Evolutionary conservation across 1,140 invertebrate genomes (phyloP), one percentile per base, ranked within the genome.

Genomic region (Cyclargus thomasi): DNA sequence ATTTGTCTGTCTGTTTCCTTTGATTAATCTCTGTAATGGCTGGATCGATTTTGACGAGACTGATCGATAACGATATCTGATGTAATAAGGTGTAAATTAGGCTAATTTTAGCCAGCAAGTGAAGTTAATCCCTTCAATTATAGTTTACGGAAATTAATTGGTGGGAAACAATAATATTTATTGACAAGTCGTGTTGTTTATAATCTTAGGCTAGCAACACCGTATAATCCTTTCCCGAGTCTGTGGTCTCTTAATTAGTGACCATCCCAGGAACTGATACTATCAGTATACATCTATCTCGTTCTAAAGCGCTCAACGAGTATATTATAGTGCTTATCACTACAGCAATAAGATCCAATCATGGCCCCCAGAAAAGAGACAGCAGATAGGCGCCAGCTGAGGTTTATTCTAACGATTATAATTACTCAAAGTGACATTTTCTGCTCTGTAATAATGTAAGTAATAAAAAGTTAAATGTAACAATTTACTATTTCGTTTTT

Each of bases 401-500:
- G 86, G 86, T 82, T 78, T 81, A 82, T 85, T 82, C 83, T 90
- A 90, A 90, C 88, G 83, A 88, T 82, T 79, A 86, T 81, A 80
- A 90, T 90, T 87, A 88, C 88, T 90, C 87, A 84, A 87, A 85
- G 83, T 88, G 86, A 88, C 86, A 82, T 86, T 88, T n/a, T 89
- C 82, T 74, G 68, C 72, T 74, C 71, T 69, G 72, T 66, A 69
- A 74, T 59, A 70, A 71, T 74, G 70, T 73, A 53, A 62, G 55
- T 16, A 53, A 63, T 66, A 67, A 73, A 69, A 75, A 77, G 80
- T 81, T 82, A 81, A 81, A 81, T 77, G 76, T 75, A 78, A 76
- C 79, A 71, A 73, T 80, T 80, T 77, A 73, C 78, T 77, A 75
- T 73, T 79, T 81, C 76, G 76, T 71, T 76, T 74, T 59, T 71